Evolutionary conservation across 2,797 vertebrate species (phyloP).

Genomic region (Muscicapa striata): DNA sequence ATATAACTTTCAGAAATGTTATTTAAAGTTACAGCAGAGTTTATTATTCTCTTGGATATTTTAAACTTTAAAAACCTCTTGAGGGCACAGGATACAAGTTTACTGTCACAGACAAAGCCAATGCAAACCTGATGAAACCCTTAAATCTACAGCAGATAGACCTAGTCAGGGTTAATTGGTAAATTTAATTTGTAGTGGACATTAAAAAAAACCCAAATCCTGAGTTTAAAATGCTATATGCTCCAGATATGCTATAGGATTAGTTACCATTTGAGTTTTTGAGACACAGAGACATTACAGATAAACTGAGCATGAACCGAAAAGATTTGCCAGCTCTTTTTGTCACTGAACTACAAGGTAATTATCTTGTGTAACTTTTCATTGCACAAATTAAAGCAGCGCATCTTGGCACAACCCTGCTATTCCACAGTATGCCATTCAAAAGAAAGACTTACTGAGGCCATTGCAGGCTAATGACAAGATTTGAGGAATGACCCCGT

Average conservation of each 20-base stretch:
- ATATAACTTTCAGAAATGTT: not conserved
- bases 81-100: not conserved
- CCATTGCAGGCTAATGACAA: not conserved
- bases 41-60: not conserved
- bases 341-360: slow-evolving; percentile 51
- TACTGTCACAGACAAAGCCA: not conserved
- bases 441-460: not conserved
- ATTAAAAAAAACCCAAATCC: not conserved
- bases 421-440: slow-evolving; percentile 19
- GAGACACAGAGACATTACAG: not conserved
- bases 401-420: slow-evolving; percentile 9
- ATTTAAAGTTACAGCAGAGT: not conserved
- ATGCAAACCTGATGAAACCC: not conserved
- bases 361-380: slow-evolving; percentile 50
- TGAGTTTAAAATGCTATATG: not conserved
- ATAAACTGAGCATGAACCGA: not conserved
- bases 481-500: not conserved
- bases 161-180: slow-evolving; percentile 4
- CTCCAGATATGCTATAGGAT: not conserved
- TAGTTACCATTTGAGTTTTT: slow-evolving; percentile 40
- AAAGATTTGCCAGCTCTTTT: slow-evolving; percentile 36
- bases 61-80: not conserved
- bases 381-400: slow-evolving; percentile 45
- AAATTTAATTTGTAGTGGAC: slow-evolving; percentile 29
- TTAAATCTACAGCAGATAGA: not conserved